Evolutionary conservation across 2,888 invertebrate species (phyloP), one percentile per base, ranked within the genome.

Genomic region (Daptonema setosum): DNA sequence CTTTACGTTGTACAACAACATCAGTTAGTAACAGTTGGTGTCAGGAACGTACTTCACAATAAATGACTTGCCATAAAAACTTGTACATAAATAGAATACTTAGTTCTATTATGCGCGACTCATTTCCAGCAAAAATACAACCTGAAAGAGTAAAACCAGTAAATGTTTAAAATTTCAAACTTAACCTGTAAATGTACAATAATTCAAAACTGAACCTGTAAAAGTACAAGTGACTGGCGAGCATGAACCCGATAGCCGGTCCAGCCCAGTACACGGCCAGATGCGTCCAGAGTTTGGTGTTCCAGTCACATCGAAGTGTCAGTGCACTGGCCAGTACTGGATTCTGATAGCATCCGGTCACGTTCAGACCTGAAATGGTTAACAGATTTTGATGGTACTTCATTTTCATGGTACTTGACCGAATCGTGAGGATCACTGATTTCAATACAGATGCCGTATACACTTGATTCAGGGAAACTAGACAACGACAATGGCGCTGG

Each of bases 301-400:
- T 8, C 25, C 5, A 11, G 26, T 51, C 28, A 25, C 51, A 51
- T 3, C 51, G 28, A 2, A 51, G 11, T 11, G 28, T 51, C 20
- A 51, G 3, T 28, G 51, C 51, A 28, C 51, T 51, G 5, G 51
- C 51, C 25, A 51, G 28, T 5, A 51, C 26, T 25, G 51, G 51
- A 25, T 51, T 51, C 51, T 51, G 51, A 51, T 51, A 51, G 51
- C 51, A 51, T 3, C 51, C 51, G 28, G 51, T 51, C 25, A 51
- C 14, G 28, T 51, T 25, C 14, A 51, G 26, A 25, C 51, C 51
- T 51, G 51, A 24, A 14, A 3, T 11, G 41, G 14, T 14, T 14
- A 41, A 14, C 20, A 14, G n/a, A n/a, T n/a, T n/a, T n/a, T n/a
- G n/a, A n/a, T n/a, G n/a, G n/a, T n/a, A n/a, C n/a, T n/a, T n/a